A percentile compares a stretch with the other conserved stretches of the same genome.
phyloP scores from a whole-genome alignment of 2,113 vertebrate species.

The Castor canadensis region DNA sequence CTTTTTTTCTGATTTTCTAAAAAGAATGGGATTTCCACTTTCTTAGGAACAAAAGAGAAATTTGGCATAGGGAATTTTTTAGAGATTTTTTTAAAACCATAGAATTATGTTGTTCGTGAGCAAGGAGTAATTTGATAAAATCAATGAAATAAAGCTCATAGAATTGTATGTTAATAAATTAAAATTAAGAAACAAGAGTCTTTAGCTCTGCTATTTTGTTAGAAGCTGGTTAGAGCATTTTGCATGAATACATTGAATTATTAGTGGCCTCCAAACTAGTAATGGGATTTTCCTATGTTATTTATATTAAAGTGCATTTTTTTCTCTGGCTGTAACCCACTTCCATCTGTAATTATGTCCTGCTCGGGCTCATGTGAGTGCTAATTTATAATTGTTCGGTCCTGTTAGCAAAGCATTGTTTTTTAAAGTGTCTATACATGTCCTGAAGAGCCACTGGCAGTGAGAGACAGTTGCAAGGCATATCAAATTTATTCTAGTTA shows the following conservation, averaged over 20 bases:
- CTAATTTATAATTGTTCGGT: neutral
- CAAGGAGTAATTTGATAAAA: constrained; percentile 1
- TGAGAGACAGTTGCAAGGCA: neutral
- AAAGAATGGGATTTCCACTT: neutral
- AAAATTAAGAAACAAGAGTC: neutral
- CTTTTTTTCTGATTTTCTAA: constrained; percentile 13
- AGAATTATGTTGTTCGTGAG: constrained; percentile 5
- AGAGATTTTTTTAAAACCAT: neutral
- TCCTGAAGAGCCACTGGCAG: neutral
- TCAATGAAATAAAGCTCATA: constrained; percentile 19
- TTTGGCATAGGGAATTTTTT: neutral
- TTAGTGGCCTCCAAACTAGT: constrained; percentile 28
- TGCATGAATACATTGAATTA: neutral
- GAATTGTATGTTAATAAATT: neutral
- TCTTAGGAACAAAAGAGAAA: neutral
- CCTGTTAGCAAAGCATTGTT: neutral
- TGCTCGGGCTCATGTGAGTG: neutral
- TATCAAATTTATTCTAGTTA: neutral
- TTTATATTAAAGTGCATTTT: constrained; percentile 31
- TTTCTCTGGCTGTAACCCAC: neutral
- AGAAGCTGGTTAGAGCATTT: neutral
- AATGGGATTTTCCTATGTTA: neutral
- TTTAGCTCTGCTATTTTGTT: neutral
- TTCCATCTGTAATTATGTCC: constrained; percentile 5
- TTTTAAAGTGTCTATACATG: neutral